phyloP scores from a whole-genome alignment of 2,113 vertebrate genomes.

The Ivindomyrus marchei region DNA sequence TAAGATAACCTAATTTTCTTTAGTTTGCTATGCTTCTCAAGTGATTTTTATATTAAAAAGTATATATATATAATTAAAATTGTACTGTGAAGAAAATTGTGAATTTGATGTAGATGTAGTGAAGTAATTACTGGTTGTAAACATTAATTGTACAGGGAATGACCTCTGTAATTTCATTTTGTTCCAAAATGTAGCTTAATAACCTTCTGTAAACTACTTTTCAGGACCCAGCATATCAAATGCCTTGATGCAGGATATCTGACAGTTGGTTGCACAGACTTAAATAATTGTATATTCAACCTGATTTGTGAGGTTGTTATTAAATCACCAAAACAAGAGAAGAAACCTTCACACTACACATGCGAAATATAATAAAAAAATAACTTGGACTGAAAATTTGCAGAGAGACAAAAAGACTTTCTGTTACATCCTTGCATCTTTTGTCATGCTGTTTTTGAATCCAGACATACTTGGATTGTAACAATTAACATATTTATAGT shows the following conservation, averaged over 20 bases:
- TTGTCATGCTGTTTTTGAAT: background rate
- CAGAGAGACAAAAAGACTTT: background rate
- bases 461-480: background rate
- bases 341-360: background rate
- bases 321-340: background rate
- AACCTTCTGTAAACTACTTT: background rate
- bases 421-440: background rate
- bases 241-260: background rate
- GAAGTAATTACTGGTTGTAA: constrained; percentile 16
- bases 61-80: constrained; percentile 3
- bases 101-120: background rate
- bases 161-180: constrained; percentile 4
- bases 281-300: background rate
- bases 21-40: background rate
- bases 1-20: background rate
- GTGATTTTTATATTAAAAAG: background rate
- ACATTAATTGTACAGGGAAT: constrained; percentile 19
- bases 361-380: background rate
- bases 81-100: background rate
- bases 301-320: background rate
- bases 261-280: background rate
- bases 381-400: background rate
- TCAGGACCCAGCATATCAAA: background rate
- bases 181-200: background rate
- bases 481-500: background rate